Conservation (phyloP, 1,140 invertebrate genomes). For the Heterodera carotae region DNA sequence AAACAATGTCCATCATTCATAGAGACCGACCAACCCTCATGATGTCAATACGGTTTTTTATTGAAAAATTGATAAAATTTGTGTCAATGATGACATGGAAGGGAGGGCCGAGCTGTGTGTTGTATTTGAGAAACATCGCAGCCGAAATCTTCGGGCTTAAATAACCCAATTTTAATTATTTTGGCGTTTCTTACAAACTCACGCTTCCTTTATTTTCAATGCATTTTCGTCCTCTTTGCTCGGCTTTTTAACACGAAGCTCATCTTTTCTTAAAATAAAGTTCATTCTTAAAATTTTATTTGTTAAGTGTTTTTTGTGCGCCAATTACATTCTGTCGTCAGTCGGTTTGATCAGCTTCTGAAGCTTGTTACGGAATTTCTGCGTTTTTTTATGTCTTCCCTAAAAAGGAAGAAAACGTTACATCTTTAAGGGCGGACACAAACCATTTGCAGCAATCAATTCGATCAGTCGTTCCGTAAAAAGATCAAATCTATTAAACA, state of each 20-base stretch:
- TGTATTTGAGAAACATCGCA: constrained; percentile 90
- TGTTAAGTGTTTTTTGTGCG: neutral
- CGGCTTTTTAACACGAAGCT: constrained; percentile 55
- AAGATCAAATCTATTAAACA: no score
- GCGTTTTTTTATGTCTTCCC: constrained; percentile 51
- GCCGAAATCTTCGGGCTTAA: constrained; percentile 63
- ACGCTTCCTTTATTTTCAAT: constrained; percentile 61
- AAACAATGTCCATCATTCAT: no score
- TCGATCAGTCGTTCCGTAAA: no score
- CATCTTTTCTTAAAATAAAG: constrained; percentile 58
- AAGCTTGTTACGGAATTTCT: constrained; percentile 56
- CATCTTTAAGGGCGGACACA: constrained; percentile 7
- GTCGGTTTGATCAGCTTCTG: constrained; percentile 61
- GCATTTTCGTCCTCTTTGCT: constrained; percentile 63
- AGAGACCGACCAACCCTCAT: constrained; percentile 66
- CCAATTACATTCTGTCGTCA: constrained; percentile 59
- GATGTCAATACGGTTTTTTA: constrained; percentile 96
- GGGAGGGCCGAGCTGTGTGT: constrained; percentile 95
- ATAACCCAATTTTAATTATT: neutral
- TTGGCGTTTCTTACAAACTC: constrained; percentile 28
- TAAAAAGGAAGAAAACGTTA: constrained; percentile 22
- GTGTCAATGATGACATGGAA: constrained; percentile 96
- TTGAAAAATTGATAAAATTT: constrained; percentile 98
- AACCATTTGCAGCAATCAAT: constrained; percentile 5
- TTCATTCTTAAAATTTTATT: constrained; percentile 16